Conservation (phyloP, 2,113 vertebrate species). For the Holacanthus passer region DNA sequence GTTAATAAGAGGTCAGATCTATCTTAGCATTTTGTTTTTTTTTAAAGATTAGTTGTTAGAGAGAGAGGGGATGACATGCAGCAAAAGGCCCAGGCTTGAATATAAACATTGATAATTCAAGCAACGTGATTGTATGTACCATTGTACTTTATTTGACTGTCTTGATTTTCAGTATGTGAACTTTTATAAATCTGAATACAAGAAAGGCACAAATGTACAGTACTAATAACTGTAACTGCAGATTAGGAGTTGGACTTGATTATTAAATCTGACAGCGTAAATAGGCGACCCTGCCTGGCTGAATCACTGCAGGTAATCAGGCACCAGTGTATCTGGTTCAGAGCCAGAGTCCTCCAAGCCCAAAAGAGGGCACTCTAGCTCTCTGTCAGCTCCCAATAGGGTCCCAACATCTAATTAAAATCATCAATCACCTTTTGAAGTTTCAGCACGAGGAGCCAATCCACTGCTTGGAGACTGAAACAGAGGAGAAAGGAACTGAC, state of each 20-base stretch:
- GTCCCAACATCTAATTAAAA: conserved; percentile 59
- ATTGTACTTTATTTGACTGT: conserved; percentile 1
- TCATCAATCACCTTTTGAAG: conserved; percentile 62
- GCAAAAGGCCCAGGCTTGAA: too few relatives aligned
- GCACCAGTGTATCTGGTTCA: conserved; percentile 37
- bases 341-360: conserved; percentile 30
- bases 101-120: too few relatives aligned
- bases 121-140: conserved; percentile 13
- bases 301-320: conserved; percentile 26
- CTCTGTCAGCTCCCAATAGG: conserved; percentile 32
- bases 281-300: conserved; percentile 14
- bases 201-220: neutral
- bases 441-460: conserved; percentile 16
- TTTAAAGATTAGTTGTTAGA: too few relatives aligned
- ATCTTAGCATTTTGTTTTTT: neutral
- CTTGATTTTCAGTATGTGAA: conserved; percentile 3
- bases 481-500: neutral
- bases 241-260: conserved; percentile 5
- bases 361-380: conserved; percentile 46
- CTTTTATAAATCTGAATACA: neutral
- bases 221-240: neutral
- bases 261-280: conserved; percentile 1
- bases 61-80: too few relatives aligned
- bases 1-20: neutral
- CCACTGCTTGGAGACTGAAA: conserved; percentile 3